Base-by-base conservation (phyloP, 2,797 vertebrate species). In the Microctenopoma steveboyesi region DNA sequence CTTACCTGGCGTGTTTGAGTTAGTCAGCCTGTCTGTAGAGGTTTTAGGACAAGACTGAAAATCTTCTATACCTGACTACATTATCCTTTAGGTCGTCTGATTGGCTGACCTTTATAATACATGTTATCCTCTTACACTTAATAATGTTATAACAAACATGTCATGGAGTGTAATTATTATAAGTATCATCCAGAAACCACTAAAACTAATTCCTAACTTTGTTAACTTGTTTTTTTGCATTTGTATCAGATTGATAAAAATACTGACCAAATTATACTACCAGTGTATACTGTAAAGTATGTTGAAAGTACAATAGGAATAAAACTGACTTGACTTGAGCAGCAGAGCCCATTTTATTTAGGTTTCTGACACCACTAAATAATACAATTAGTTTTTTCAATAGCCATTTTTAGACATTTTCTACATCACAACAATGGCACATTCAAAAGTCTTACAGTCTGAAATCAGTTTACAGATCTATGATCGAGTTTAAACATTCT, bases 101-200 rank as follows among this genome's bases (percentile, higher is more conserved):
- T 75, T 87, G 79, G 89, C 78, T 91, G 87, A 93, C 91, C 79
- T 85, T 89, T 92, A 37, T 58, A 58, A 90, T 74, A 69, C 88
- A 89, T 87, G 82, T 86, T 86, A 90, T 90, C 86, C 81, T 89
- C 87, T 91, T 88, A 87, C 74, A 72, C 78, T 70, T 64, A 90
- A 87, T 94, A 94, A 93, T 92, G 92, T 86, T 81, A 76, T 93
- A 94, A 94, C 93, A 87, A 87, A 89, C 60, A 67, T 69, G 69
- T 88, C 91, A 85, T 86, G 60, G 80, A 86, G 83, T 49, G 39
- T 64, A 69, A 62, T 83, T 65, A 78, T 71, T 61, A 48, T 46
- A 47, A 65, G 63, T 30, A 65, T 76, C 39, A 70, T 78, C 58
- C 51, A 71, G 43, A 22, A 68, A 82, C 30, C 22, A 22, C 22